Base-by-base conservation (phyloP, 2,888 invertebrate genomes). In the Drosophila rubida region DNA sequence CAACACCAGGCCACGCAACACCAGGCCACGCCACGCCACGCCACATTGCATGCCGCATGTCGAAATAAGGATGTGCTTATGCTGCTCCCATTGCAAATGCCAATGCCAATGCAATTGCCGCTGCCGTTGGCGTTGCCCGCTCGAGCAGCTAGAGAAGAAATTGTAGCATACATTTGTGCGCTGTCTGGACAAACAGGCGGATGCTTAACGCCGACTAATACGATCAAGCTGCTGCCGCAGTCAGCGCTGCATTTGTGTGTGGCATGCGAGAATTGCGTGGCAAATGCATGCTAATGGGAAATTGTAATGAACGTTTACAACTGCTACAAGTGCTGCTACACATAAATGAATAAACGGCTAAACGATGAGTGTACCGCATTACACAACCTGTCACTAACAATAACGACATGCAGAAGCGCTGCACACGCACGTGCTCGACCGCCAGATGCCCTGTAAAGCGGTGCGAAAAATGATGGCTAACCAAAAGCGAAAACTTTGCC, bases 291-390 rank as follows among this genome's bases (percentile, higher is more conserved):
- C 74, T 66, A 74, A 74, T 74, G 70, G 54, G 42, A 66, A 73
- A 78, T 80, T 81, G 63, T 82, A 80, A 84, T 69, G 79, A 84
- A 66, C 78, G 65, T 73, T 81, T 80, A 75, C 81, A 82, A 67
- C 51, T 69, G 67, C 60, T 59, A 72, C 68, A 67, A 80, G 66
- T 72, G 72, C 72, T 72, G 72, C 72, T 55, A 16, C 48, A 58
- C 69, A 64, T 74, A 74, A 80, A 80, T 74, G 78, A 71, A 83
- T 83, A 66, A 77, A 61, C 70, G 71, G 59, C 53, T 57, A 67
- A 58, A 50, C 64, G 73, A 64, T 61, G 68, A 72, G 63, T 51
- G 57, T 51, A 64, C 19, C 70, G 77, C 68, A 78, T 78, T 80
- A 60, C 46, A 44, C 44, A 54, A 60, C 77, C 60, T 77, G 80